These are phyloP conservation scores for Arctocebus calabarensis DNA, from an alignment of 2,797 vertebrate genomes.

Conservation along the genomic window DNA sequence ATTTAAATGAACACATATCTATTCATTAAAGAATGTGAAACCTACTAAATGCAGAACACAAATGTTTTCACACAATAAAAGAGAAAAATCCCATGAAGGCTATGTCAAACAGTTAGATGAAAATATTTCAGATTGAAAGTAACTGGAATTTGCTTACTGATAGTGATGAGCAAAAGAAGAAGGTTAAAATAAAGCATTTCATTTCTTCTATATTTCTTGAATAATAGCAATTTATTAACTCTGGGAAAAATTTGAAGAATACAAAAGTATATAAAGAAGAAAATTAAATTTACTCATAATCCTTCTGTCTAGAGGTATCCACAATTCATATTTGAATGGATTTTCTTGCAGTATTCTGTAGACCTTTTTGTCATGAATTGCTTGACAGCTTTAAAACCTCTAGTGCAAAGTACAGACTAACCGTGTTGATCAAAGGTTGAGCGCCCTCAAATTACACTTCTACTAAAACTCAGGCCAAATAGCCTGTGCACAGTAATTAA, in stretches of 20 bases:
- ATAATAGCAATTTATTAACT: background rate
- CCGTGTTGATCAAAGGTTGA: background rate
- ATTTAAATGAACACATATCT: background rate
- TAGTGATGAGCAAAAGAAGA: background rate
- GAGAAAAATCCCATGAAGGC: no score
- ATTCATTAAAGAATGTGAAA: background rate
- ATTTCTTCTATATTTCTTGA: background rate
- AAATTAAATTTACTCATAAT: background rate
- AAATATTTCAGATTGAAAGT: no score
- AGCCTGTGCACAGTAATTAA: background rate
- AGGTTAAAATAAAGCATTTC: background rate
- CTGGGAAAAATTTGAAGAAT: background rate
- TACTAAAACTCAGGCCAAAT: background rate
- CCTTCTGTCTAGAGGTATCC: background rate
- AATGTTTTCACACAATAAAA: no score
- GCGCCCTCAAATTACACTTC: background rate
- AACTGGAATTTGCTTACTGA: no score
- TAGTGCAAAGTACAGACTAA: background rate
- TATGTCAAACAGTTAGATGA: no score
- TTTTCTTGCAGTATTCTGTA: background rate
- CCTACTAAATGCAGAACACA: no score
- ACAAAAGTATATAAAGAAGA: background rate
- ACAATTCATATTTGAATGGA: background rate
- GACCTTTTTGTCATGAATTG: background rate
- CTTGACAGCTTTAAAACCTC: constrained; percentile 6